Percentiles rank a stretch among this genome's conserved stretches.
These are phyloP conservation scores for Philonicus albiceps DNA, from an alignment of 2,888 invertebrate species.

Conservation along the genomic window DNA sequence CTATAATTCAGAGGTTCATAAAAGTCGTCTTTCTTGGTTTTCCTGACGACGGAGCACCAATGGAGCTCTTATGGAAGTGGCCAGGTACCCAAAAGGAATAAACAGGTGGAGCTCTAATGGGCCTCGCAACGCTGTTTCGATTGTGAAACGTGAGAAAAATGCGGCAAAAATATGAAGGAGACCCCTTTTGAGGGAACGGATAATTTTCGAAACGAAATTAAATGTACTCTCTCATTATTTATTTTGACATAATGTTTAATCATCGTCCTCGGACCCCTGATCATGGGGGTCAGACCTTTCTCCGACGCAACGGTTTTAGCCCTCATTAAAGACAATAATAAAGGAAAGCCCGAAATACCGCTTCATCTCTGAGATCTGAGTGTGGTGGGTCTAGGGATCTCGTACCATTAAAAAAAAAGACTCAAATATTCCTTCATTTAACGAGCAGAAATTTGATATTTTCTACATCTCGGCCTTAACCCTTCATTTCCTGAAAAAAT, in stretches of 20 bases:
- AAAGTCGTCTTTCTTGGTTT: background rate
- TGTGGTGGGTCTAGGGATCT: conserved; percentile 16
- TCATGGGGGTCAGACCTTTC: background rate
- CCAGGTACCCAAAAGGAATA: background rate
- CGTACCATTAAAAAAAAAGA: background rate
- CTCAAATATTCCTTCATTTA: background rate
- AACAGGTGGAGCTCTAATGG: background rate
- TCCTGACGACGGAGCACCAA: background rate
- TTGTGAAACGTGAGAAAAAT: conserved; percentile 3
- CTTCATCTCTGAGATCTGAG: background rate
- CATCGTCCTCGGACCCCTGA: background rate
- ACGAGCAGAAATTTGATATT: conserved; percentile 24
- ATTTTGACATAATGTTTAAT: background rate
- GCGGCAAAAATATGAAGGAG: background rate
- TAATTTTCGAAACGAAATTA: background rate
- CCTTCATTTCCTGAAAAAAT: conserved; percentile 28
- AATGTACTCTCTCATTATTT: background rate
- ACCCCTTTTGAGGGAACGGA: background rate
- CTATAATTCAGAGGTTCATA: conserved; percentile 24
- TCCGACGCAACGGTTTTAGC: background rate
- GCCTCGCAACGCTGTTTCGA: background rate
- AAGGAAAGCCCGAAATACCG: background rate
- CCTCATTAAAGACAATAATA: conserved; percentile 20
- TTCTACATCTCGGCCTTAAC: background rate
- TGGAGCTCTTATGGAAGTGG: background rate